These are phyloP conservation scores for Holotrichia oblita DNA, from an alignment of 1,140 invertebrate species.

Conservation along the genomic window DNA sequence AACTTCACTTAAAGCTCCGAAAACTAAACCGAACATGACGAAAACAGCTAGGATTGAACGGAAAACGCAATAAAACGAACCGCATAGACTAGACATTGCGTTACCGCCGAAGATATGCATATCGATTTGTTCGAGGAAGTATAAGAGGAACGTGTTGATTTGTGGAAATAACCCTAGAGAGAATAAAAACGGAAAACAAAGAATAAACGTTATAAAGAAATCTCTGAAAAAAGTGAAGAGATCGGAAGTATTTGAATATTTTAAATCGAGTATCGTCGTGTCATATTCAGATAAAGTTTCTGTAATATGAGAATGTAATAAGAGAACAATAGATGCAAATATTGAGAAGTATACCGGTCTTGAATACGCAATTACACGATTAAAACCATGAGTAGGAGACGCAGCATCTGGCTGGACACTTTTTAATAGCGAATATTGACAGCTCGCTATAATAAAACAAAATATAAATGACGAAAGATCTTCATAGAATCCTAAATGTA, in stretches of 20 bases:
- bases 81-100: conserved; percentile 88
- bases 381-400: conserved; percentile 98
- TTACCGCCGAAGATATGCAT: conserved; percentile 98
- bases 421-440: conserved; percentile 97
- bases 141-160: conserved; percentile 96
- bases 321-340: conserved; percentile 78
- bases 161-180: conserved; percentile 95
- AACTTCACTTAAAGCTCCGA: conserved; percentile 80
- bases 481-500: conserved; percentile 87
- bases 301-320: conserved; percentile 70
- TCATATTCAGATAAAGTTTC: conserved; percentile 60
- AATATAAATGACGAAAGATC: conserved; percentile 95
- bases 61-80: conserved; percentile 85
- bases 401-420: conserved; percentile 99
- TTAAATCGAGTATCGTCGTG: conserved; percentile 79
- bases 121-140: conserved; percentile 94
- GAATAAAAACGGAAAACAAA: conserved; percentile 93
- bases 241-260: conserved; percentile 74
- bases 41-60: conserved; percentile 83
- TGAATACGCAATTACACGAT: conserved; percentile 93
- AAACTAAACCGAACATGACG: conserved; percentile 90
- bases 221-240: conserved; percentile 76
- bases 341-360: conserved; percentile 96
- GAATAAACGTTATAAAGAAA: conserved; percentile 79
- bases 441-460: conserved; percentile 95